Base-by-base conservation (phyloP, 1,140 invertebrate species). In the Campoletis sonorensis region DNA sequence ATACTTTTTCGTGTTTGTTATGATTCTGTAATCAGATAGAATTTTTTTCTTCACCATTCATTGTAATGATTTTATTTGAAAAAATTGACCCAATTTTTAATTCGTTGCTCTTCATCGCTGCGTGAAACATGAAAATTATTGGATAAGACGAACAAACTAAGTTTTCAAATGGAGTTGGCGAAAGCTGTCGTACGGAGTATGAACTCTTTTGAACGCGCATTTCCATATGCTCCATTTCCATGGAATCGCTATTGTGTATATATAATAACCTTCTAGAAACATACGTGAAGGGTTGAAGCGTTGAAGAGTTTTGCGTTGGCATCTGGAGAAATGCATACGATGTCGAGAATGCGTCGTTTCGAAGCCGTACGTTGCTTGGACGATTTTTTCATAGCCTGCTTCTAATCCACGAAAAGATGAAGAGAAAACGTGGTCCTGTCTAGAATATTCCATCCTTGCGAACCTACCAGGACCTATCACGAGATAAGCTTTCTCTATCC, bases 301-400 rank as follows among this genome's bases (percentile, higher is more conserved):
- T n/a, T n/a, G 61, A 15, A 26, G 23, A 23, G 61, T 15, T 11
- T 10, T 18, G 61, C 4, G 61, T 4, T 27, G 23, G 23, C 7
- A 64, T 64, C 61, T 13, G 11, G 10, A 64, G 11, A 26, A 64
- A 26, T 54, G 49, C 23, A 75, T 75, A 13, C 16, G 73, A 26
- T 13, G 61, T 13, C 21, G 18, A 61, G 64, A 77, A 77, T 77
- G 7, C 61, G 51, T 61, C 51, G 30, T 77, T 77, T 77, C 51
- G 73, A 77, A 77, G 72, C 72, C 45, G 23, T 75, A 61, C 73
- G 51, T 77, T 7, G 16, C 33, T 71, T 49, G 21, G 51, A 70
- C 40, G 70, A 80, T 80, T 71, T 80, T 80, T 73, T 73, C 68
- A 80, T 80, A 80, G 4, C 54, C 37, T n/a, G n/a, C n/a, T 33